phyloP scores from a whole-genome alignment of 1,140 invertebrate genomes.

The Penaeus chinensis region DNA sequence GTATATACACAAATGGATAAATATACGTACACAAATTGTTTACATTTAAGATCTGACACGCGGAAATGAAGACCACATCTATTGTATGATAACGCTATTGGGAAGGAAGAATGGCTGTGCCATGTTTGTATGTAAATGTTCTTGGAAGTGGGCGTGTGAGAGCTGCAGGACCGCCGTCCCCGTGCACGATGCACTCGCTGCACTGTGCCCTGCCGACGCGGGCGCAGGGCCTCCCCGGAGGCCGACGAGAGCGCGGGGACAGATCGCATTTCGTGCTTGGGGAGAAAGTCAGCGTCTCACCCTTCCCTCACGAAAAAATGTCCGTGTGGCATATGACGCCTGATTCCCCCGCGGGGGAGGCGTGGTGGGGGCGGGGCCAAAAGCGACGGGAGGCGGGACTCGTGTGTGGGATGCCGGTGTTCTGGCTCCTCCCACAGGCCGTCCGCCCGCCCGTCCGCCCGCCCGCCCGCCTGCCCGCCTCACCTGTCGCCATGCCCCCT shows the following conservation, averaged over 20 bases:
- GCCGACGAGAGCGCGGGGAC: too few species aligned
- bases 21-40: not conserved
- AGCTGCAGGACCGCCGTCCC: not conserved
- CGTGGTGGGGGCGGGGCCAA: slow-evolving; percentile 6
- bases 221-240: too few species aligned
- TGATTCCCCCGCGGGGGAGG: slow-evolving; percentile 12
- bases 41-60: not conserved
- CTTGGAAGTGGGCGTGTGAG: not conserved
- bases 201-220: too few species aligned
- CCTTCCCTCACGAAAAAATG: not conserved
- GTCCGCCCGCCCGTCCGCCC: not conserved
- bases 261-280: too few species aligned
- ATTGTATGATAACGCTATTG: not conserved
- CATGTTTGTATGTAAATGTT: not conserved
- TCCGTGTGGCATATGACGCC: not conserved
- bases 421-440: not conserved
- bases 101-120: not conserved
- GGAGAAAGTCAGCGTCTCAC: too few species aligned
- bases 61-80: too few species aligned
- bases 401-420: not conserved
- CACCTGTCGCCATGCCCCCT: not conserved
- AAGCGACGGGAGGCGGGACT: not conserved
- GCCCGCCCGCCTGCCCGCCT: not conserved
- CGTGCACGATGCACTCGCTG: too few species aligned
- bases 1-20: not conserved